Percentiles rank a stretch among this genome's conserved stretches.
Conservation (phyloP, 2,888 invertebrate species). For the Coleophora flavipennella region DNA sequence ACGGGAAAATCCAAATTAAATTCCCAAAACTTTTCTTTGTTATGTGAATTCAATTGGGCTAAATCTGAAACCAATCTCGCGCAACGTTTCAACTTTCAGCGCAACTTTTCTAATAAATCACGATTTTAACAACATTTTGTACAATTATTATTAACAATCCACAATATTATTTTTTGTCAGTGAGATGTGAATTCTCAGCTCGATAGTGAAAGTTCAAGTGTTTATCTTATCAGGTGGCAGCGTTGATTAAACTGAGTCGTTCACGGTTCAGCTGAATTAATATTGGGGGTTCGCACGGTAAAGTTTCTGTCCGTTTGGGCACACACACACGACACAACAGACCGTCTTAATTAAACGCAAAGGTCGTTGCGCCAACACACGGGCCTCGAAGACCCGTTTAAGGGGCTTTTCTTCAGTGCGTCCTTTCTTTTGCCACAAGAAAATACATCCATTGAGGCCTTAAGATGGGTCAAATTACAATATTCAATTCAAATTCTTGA, state of each 20-base stretch:
- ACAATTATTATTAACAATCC: too few species aligned
- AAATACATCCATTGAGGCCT: conserved; percentile 26
- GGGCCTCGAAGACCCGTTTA: conserved; percentile 7
- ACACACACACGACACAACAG: conserved; percentile 2
- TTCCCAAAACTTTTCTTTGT: too few species aligned
- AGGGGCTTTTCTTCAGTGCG: conserved; percentile 9
- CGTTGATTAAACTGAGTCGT: too few species aligned
- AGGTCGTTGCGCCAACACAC: conserved; percentile 9
- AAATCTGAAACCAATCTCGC: conserved; percentile 13
- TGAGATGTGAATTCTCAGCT: too few species aligned
- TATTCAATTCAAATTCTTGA: too few species aligned
- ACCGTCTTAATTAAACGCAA: conserved; percentile 16
- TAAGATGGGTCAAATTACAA: too few species aligned
- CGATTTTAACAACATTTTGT: conserved; percentile 5
- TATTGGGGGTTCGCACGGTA: too few species aligned
- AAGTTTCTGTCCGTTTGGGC: background rate
- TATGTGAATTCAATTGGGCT: conserved; percentile 8
- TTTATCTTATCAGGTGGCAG: too few species aligned
- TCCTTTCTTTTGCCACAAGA: conserved; percentile 4
- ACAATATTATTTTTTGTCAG: too few species aligned
- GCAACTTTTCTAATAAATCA: conserved; percentile 20
- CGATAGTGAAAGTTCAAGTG: too few species aligned
- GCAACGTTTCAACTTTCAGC: conserved; percentile 3
- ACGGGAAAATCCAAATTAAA: too few species aligned
- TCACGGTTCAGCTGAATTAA: too few species aligned